Conservation (phyloP, 2,113 vertebrate genomes). For the Anarhynchus alexandrinus region DNA sequence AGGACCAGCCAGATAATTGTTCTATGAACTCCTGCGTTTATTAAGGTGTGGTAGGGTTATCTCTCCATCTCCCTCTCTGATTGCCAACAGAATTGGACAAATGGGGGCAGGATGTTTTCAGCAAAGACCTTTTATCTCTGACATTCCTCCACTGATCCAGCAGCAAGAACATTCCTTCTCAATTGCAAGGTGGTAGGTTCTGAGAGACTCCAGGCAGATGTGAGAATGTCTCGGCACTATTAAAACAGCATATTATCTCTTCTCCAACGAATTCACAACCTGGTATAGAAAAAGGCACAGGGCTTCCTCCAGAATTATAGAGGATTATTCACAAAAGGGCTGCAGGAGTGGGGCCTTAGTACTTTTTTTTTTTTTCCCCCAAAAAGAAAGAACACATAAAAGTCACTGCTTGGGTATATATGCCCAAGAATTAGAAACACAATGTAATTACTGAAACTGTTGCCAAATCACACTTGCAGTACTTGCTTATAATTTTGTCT, state of each 20-base stretch:
- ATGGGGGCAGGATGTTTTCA: not conserved
- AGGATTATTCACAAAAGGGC: not conserved
- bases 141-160: not conserved
- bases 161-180: not conserved
- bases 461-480: slow-evolving; percentile 41
- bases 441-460: slow-evolving; percentile 31
- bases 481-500: slow-evolving; percentile 13
- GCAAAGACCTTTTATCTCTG: not conserved
- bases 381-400: not conserved
- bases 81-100: not conserved
- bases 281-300: not conserved
- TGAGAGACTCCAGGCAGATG: not conserved
- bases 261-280: not conserved
- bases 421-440: not conserved
- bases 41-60: not conserved
- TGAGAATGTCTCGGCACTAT: not conserved
- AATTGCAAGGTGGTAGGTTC: not conserved
- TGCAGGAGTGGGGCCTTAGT: not conserved
- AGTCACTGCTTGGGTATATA: not conserved
- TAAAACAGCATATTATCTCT: not conserved
- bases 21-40: not conserved
- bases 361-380: not conserved
- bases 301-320: not conserved
- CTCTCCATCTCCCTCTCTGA: not conserved
- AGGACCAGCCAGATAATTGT: not conserved